Evolutionary conservation across 2,113 vertebrate genomes (phyloP), one percentile per base, ranked within the genome.

Genomic region (Oncorhynchus mykiss): DNA sequence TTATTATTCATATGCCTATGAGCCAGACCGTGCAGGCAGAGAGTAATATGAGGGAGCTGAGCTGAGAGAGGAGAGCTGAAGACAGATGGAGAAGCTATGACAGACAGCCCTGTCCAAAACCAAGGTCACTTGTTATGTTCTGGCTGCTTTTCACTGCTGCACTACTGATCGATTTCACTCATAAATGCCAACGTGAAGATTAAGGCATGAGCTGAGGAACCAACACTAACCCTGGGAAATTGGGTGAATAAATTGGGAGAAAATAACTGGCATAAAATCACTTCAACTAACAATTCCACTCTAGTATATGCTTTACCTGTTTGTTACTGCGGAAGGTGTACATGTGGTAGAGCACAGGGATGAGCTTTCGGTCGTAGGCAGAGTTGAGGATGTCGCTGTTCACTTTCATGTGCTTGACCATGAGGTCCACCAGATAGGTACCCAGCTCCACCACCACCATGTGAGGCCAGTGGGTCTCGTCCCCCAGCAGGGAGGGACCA

Each of bases 321-420:
- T 88, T 92, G 57, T 70, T 92, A 88, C 91, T 95, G 6, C 91
- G 95, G 88, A 97, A 99, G 54, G 96, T 93, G 79, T 99, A 99
- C 89, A 98, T 92, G 29, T 99, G 98, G 84, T 99, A 99, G 24
- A 99, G 93, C 59, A 95, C 92, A 0, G 96, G 95, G 78, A 99
- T 93, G 48, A 88, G 86, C 57, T 84, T 94, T 62, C 72, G 70
- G 18, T 91, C 39, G 6, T 80, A 51, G 18, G 70, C 76, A 0
- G 70, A 82, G 1, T 82, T 91, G 9, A 93, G 87, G 76, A 94
- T 80, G 84, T 93, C 90, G 73, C 81, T 91, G 1, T 93, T 92
- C 78, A 99, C 88, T 85, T 92, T 96, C 13, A 96, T 84, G 0
- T 91, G 83, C 54, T 92, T 92, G 54, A 99, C 95, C 88, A 99